Conservation (phyloP, 2,797 vertebrate genomes). For the Tapirus indicus region DNA sequence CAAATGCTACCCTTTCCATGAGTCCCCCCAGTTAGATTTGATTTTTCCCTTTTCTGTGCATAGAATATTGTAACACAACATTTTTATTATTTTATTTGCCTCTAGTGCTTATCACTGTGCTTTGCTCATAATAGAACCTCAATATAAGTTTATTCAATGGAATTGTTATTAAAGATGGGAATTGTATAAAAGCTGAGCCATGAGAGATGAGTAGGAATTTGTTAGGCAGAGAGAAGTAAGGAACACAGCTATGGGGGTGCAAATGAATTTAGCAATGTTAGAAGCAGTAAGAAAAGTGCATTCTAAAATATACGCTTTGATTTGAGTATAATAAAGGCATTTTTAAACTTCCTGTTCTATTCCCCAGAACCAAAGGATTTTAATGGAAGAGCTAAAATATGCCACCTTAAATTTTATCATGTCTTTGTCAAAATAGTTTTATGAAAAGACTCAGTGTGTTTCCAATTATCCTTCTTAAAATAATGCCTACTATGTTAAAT, state of each 20-base stretch:
- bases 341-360: neutral
- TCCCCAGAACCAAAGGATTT: neutral
- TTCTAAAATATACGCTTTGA: neutral
- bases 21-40: neutral
- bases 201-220: neutral
- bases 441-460: neutral
- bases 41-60: neutral
- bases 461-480: slow-evolving; percentile 35
- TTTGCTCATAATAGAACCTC: neutral
- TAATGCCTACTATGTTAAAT: neutral
- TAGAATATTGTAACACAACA: neutral
- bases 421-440: neutral
- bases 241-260: neutral
- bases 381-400: neutral
- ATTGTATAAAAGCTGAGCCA: neutral
- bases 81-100: slow-evolving; percentile 26
- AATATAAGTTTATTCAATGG: slow-evolving; percentile 35
- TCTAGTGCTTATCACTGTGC: neutral
- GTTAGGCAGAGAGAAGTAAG: neutral
- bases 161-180: slow-evolving; percentile 13
- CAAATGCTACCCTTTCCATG: neutral
- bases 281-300: neutral
- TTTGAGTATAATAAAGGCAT: neutral
- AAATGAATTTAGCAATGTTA: slow-evolving; percentile 37
- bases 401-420: slow-evolving; percentile 3